Evolutionary conservation across 2,888 invertebrate species (phyloP), one percentile per base, ranked within the genome.

Genomic region (Esperia sulphurella): DNA sequence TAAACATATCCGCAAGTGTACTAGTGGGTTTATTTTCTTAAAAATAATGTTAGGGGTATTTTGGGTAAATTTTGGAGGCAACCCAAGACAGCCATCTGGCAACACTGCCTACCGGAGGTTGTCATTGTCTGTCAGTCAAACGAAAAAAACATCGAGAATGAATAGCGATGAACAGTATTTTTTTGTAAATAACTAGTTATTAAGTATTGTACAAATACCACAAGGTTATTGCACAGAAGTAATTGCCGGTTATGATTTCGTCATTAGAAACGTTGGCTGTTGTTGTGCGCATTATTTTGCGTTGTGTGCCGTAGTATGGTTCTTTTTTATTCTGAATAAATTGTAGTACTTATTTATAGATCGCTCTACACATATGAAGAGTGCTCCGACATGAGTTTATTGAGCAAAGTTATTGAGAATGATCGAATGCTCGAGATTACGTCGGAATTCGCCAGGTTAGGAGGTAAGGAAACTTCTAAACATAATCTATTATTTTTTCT

Each of bases 381-480:
- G 5, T 39, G 48, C 6, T 14, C 51, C 50, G 58, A 66, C 53
- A 86, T 87, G 86, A 73, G 65, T 46, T 61, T 65, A 44, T 61
- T 84, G 53, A 88, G 87, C 63, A 76, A 75, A 70, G 72, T 90
- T 49, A 83, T 91, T 54, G 79, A 76, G 47, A 61, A 76, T 57
- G 77, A 79, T 33, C 75, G 80, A 51, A 83, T 87, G 81, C 59
- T 68, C 50, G 75, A 61, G 46, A 90, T 91, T 52, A 66, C 71
- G 14, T 65, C 74, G 3, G 89, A 91, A 62, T 90, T 90, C 60
- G 67, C 65, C 50, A 76, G 91, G 54, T 58, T 91, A 49, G 71
- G 77, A 73, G 90, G 91, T 90, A 75, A 74, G 69, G n/a, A 38
- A 44, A 21, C 21, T 21, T 21, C 21, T 21, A 21, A 21, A 21